phyloP scores from a whole-genome alignment of 1,140 invertebrate species.

The Sinonovacula constricta region DNA sequence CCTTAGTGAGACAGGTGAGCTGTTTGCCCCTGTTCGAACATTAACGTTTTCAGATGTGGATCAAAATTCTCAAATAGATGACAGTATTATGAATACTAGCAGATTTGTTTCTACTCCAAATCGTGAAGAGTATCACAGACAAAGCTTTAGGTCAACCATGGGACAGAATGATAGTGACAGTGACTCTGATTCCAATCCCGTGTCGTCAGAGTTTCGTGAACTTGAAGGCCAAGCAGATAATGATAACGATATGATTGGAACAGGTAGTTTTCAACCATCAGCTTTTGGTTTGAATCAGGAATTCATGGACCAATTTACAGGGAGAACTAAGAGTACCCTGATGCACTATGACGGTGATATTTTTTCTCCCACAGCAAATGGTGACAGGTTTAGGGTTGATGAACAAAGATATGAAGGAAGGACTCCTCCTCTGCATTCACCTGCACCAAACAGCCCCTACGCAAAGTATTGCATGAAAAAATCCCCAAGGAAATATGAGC shows the following conservation, averaged over 20 bases:
- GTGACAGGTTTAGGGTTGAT: neutral
- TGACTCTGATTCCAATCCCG: conserved; percentile 26
- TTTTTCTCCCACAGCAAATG: conserved; percentile 25
- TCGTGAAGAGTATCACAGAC: neutral
- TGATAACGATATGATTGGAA: conserved; percentile 33
- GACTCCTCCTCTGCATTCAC: conserved; percentile 41
- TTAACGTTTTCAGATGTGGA: conserved; percentile 48
- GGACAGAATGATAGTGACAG: conserved; percentile 7
- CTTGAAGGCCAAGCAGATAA: conserved; percentile 33
- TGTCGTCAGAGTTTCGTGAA: conserved; percentile 34
- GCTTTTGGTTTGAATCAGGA: conserved; percentile 38
- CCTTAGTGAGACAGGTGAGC: conserved; percentile 42
- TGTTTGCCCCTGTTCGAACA: conserved; percentile 41
- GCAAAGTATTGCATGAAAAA: conserved; percentile 3
- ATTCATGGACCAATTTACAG: conserved; percentile 47
- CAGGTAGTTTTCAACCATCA: conserved; percentile 39
- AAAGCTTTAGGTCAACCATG: neutral
- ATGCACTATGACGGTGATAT: conserved; percentile 9
- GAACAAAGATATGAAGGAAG: conserved; percentile 10
- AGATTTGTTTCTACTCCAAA: conserved; percentile 44
- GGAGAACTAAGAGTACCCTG: conserved; percentile 16
- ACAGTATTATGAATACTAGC: conserved; percentile 34
- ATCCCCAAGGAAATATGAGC: neutral
- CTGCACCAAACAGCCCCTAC: conserved; percentile 32
- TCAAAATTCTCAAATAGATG: conserved; percentile 45